phyloP scores from a whole-genome alignment of 2,113 vertebrate genomes.

The Mohoua ochrocephala region DNA sequence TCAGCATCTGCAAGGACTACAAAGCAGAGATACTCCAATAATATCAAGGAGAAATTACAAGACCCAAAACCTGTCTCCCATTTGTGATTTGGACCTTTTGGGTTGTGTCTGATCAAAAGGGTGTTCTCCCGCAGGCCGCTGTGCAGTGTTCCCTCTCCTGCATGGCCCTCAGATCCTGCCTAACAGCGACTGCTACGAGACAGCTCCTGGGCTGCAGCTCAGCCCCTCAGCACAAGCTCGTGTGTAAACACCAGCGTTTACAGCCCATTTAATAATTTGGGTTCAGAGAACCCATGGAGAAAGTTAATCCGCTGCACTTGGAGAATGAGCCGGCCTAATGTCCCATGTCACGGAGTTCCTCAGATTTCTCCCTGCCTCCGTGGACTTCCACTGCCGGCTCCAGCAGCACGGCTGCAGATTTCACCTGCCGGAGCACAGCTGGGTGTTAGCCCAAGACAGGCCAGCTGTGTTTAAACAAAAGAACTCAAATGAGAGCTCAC shows the following conservation, averaged over 20 bases:
- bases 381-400: neutral
- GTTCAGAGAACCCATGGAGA: neutral
- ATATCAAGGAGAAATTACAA: neutral
- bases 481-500: neutral
- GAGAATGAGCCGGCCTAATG: neutral
- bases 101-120: neutral
- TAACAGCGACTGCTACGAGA: neutral
- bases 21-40: neutral
- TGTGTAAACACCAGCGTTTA: neutral
- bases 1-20: neutral
- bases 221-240: neutral
- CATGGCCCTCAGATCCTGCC: neutral
- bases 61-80: neutral
- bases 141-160: neutral
- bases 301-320: neutral
- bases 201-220: neutral
- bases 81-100: neutral
- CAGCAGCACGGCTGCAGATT: rapidly evolving
- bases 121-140: neutral
- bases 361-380: neutral
- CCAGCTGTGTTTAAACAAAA: neutral
- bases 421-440: neutral
- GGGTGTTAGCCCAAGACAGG: neutral
- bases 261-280: neutral
- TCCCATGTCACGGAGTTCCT: neutral